Evolutionary conservation across 2,888 invertebrate species (phyloP).

Genomic region (Cephonodes hylas): DNA sequence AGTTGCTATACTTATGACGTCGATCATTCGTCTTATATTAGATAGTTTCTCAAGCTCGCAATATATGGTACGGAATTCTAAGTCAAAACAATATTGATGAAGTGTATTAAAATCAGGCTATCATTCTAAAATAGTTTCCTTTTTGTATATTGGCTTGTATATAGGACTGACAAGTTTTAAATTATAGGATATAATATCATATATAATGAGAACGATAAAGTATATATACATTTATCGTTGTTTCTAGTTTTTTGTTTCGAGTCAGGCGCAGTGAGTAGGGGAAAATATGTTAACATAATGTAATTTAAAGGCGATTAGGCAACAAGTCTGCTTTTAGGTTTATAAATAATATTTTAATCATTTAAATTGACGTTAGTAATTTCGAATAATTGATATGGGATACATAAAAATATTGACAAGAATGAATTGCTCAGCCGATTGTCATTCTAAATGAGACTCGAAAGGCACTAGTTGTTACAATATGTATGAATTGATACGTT

Average conservation of each 20-base stretch:
- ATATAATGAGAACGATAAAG: too few relatives aligned
- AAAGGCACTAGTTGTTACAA: slow-evolving; percentile 67
- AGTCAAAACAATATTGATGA: background rate
- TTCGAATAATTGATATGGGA: slow-evolving; percentile 10
- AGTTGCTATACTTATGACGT: background rate
- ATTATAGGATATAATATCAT: background rate
- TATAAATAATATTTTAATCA: background rate
- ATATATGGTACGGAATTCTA: background rate
- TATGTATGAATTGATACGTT: slow-evolving; percentile 46
- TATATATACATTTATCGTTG: too few relatives aligned
- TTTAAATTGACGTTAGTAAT: background rate
- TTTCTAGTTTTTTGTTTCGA: too few relatives aligned
- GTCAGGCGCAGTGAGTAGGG: too few relatives aligned
- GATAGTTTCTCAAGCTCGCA: background rate
- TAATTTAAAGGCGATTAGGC: too few relatives aligned
- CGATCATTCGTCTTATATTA: background rate
- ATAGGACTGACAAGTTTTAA: too few relatives aligned
- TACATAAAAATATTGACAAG: slow-evolving; percentile 10
- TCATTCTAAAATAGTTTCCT: background rate
- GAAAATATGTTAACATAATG: too few relatives aligned
- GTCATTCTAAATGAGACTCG: slow-evolving; percentile 51
- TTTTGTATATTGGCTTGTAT: background rate
- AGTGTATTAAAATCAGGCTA: background rate
- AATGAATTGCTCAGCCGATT: slow-evolving; percentile 33
- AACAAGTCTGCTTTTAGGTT: background rate